A percentile compares a stretch with the other conserved stretches of the same genome.
phyloP scores from a whole-genome alignment of 2,888 invertebrate genomes.

The Halocaridina rubra region DNA sequence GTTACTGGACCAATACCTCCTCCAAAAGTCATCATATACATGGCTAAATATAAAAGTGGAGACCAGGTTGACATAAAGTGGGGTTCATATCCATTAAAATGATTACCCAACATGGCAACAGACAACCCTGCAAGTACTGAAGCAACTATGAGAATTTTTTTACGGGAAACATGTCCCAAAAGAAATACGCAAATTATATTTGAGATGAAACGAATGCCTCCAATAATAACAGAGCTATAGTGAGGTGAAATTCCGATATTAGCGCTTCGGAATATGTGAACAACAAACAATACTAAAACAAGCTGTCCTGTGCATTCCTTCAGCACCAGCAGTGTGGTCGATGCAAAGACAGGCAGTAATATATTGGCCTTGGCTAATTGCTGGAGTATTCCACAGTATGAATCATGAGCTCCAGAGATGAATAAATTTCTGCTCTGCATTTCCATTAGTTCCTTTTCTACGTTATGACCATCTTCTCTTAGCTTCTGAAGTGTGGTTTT shows the following conservation, averaged over 20 bases:
- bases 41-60: conserved; percentile 19
- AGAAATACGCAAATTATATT: conserved; percentile 20
- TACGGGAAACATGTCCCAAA: conserved; percentile 18
- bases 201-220: conserved; percentile 13
- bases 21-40: conserved; percentile 41
- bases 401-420: background rate
- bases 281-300: conserved; percentile 24
- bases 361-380: background rate
- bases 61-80: conserved; percentile 12
- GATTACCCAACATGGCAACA: conserved; percentile 18
- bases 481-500: background rate
- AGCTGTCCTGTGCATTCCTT: conserved; percentile 53
- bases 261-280: conserved; percentile 16
- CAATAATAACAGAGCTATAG: conserved; percentile 37
- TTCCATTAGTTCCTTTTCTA: conserved; percentile 39
- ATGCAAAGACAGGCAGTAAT: conserved; percentile 27
- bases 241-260: conserved; percentile 21
- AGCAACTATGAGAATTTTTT: conserved; percentile 1
- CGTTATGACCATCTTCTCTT: background rate
- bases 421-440: background rate
- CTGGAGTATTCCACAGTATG: background rate
- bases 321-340: conserved; percentile 25
- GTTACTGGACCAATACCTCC: conserved; percentile 39
- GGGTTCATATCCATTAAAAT: conserved; percentile 3
- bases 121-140: conserved; percentile 18